Evolutionary conservation across 64 coral and sea anemone genomes (phyloP).

Genomic region (Astreopora myriophthalma): DNA sequence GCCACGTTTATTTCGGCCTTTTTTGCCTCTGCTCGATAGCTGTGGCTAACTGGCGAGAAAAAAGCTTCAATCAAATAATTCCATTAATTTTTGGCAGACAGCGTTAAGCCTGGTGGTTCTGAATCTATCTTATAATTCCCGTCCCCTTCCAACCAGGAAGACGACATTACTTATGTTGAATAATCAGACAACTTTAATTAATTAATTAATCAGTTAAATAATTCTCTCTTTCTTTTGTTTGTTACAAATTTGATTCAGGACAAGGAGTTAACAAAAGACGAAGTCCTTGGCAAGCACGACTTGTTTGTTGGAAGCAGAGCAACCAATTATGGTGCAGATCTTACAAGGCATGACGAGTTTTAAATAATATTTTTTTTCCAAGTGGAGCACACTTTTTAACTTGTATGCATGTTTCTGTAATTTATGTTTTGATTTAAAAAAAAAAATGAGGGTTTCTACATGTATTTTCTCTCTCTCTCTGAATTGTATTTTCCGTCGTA

Average conservation of each 20-base stretch:
- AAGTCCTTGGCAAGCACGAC: conserved; percentile 58
- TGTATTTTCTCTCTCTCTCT: background rate
- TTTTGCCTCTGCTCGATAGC: too few species aligned
- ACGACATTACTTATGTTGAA: too few species aligned
- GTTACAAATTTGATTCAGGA: conserved; percentile 27
- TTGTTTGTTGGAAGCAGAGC: conserved; percentile 73
- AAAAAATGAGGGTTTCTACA: background rate
- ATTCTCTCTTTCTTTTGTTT: background rate
- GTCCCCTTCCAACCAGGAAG: too few species aligned
- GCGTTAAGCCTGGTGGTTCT: too few species aligned
- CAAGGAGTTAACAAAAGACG: conserved; percentile 55
- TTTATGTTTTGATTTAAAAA: background rate
- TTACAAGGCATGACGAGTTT: conserved; percentile 79
- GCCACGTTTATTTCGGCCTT: too few species aligned
- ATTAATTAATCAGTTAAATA: background rate
- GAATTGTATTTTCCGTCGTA: too few species aligned
- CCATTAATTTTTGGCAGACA: too few species aligned
- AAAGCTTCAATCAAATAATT: too few species aligned
- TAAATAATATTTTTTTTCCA: background rate
- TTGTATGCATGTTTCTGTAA: background rate
- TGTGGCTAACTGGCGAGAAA: too few species aligned
- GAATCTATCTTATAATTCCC: too few species aligned
- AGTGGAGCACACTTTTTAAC: background rate
- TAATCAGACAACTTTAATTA: too few species aligned
- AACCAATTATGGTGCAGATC: conserved; percentile 64